phyloP scores from a whole-genome alignment of 2,888 invertebrate species.

The Encarsia formosa region DNA sequence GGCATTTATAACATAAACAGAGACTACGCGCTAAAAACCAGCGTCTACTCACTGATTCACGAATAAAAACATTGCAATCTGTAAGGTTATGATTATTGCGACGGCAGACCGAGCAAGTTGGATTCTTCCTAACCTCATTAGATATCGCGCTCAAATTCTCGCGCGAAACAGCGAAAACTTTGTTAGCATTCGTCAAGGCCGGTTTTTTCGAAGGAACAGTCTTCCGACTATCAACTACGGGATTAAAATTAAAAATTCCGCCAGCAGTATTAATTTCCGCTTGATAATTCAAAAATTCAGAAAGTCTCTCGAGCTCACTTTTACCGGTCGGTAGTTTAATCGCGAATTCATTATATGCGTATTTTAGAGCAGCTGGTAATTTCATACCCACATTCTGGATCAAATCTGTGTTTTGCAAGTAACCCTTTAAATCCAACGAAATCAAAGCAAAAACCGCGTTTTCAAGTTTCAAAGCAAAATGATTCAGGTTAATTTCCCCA shows the following conservation, averaged over 20 bases:
- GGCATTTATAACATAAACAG: background rate
- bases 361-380: constrained; percentile 8
- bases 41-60: background rate
- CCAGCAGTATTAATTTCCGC: background rate
- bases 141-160: background rate
- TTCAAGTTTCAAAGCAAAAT: constrained; percentile 6
- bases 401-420: constrained; percentile 2
- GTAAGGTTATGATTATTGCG: background rate
- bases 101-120: background rate
- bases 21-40: background rate
- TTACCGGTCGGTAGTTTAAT: background rate
- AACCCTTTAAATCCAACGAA: constrained; percentile 3
- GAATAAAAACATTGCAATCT: background rate
- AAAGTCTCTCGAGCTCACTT: background rate
- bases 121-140: background rate
- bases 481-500: background rate
- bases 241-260: background rate
- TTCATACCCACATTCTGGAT: background rate
- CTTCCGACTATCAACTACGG: background rate
- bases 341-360: constrained; percentile 5
- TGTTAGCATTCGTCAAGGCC: background rate
- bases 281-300: constrained; percentile 1
- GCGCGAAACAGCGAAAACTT: background rate
- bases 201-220: background rate
- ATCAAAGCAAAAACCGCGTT: constrained; percentile 9